These are phyloP conservation scores for Dermochelys coriacea DNA, from an alignment of 2,797 vertebrate genomes.

Conservation along the genomic window DNA sequence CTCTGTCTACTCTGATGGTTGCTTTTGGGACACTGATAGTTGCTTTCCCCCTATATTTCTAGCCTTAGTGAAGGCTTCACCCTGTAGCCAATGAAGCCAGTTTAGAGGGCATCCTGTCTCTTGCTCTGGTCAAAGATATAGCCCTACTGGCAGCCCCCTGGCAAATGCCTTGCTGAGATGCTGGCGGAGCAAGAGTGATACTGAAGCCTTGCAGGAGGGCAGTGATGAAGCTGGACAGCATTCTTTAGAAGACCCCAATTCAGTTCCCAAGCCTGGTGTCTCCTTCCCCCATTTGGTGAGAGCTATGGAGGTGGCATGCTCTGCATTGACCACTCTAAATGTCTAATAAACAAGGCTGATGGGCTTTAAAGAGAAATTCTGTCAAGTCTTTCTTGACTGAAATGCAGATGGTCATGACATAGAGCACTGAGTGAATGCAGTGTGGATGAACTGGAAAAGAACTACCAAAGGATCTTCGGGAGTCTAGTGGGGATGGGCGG, in stretches of 20 bases:
- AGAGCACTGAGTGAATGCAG: constrained; percentile 36
- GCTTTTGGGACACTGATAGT: too few species aligned
- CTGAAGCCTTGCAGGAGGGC: background rate
- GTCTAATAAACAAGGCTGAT: background rate
- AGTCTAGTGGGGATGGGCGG: background rate
- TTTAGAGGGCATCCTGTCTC: too few species aligned
- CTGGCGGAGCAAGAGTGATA: too few species aligned
- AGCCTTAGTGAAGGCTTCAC: too few species aligned
- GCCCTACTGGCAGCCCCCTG: too few species aligned
- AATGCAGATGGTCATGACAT: constrained; percentile 37
- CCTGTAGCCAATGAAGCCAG: too few species aligned
- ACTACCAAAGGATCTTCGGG: rapidly evolving
- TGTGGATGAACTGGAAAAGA: background rate
- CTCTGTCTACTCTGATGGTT: too few species aligned
- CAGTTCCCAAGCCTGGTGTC: background rate
- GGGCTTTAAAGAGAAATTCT: background rate
- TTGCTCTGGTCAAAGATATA: too few species aligned
- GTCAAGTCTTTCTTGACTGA: constrained; percentile 22
- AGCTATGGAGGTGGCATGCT: background rate
- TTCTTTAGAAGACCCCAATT: background rate
- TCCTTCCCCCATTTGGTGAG: background rate
- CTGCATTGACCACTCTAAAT: background rate
- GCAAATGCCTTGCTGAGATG: too few species aligned
- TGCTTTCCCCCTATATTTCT: too few species aligned
- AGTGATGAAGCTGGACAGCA: too few species aligned